Percentiles rank a stretch among this genome's conserved stretches.
Evolutionary conservation across 2,113 vertebrate species (phyloP).

Genomic region (Guaruba guarouba): DNA sequence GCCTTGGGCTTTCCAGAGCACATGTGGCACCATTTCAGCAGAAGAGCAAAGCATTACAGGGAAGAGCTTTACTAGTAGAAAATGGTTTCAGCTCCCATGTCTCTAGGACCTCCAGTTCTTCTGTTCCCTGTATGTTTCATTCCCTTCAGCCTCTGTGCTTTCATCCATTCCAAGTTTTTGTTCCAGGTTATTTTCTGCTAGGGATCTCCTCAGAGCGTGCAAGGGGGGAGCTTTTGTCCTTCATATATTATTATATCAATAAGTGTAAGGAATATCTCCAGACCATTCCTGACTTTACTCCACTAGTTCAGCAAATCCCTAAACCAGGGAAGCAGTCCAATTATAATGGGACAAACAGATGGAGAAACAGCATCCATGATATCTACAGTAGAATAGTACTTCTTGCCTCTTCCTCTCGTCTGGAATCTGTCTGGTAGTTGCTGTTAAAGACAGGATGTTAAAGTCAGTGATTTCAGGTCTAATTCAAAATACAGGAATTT

Average conservation of each 20-base stretch:
- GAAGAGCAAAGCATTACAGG: not conserved
- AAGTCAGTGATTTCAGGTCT: not conserved
- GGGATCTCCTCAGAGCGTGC: not conserved
- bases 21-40: not conserved
- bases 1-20: not conserved
- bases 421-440: not conserved
- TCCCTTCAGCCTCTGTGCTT: not conserved
- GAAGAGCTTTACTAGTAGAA: not conserved
- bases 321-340: conserved; percentile 1
- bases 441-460: not conserved
- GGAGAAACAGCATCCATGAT: not conserved
- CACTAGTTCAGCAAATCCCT: not conserved
- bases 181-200: not conserved
- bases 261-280: not conserved
- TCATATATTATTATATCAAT: not conserved
- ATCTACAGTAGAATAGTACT: not conserved
- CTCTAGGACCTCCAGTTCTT: not conserved
- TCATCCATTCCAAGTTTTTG: not conserved
- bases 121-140: not conserved
- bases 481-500: not conserved
- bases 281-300: not conserved
- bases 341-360: conserved; percentile 5
- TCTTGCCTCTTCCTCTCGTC: conserved; percentile 22
- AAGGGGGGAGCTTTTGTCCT: not conserved
- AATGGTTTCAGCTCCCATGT: not conserved